Evolutionary conservation across 1,140 invertebrate genomes (phyloP), one percentile per base, ranked within the genome.

Genomic region (Sitodiplosis mosellana): DNA sequence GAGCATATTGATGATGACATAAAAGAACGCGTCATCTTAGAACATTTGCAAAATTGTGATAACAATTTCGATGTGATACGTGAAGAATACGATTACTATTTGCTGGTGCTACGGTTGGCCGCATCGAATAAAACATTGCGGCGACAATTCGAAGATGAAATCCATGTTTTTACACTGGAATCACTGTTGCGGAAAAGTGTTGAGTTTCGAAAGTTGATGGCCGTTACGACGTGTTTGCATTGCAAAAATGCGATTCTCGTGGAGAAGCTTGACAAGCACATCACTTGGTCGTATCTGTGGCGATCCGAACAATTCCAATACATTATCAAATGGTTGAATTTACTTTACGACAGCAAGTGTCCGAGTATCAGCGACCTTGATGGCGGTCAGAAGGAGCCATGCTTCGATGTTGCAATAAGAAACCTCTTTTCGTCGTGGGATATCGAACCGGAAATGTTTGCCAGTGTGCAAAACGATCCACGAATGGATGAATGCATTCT

Each of bases 1-100:
- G 56, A 60, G 48, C 60, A 55, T 34, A 50, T 55, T 20, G 54
- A 64, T 48, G 50, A 50, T 20, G 59, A 63, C 12, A 46, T 63
- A 10, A 51, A 54, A 10, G 55, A 60, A 19, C 27, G 18, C 14
- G 53, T 55, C n/a, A 52, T 64, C 5, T 21, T 64, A 12, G 60
- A 64, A n/a, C 56, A 63, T 48, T 37, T 64, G 18, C 53, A 55
- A 3, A 51, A 51, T 18, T 51, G 53, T 17, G 56, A 54, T 2
- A 43, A 55, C 22, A 48, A 55, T 22, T 63, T 56, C 38, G 57
- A 59, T 12, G 47, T 55, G 33, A 55, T 59, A 40, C 50, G 55
- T 34, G 49, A 53, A 0, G 49, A 61, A 5, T 49, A 62, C 38
- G 50, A 58, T 6, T 58, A 60, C 11, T 56, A 63, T 49, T 63